Conservation (phyloP, 2,888 invertebrate genomes). For the Polyploca ridens region DNA sequence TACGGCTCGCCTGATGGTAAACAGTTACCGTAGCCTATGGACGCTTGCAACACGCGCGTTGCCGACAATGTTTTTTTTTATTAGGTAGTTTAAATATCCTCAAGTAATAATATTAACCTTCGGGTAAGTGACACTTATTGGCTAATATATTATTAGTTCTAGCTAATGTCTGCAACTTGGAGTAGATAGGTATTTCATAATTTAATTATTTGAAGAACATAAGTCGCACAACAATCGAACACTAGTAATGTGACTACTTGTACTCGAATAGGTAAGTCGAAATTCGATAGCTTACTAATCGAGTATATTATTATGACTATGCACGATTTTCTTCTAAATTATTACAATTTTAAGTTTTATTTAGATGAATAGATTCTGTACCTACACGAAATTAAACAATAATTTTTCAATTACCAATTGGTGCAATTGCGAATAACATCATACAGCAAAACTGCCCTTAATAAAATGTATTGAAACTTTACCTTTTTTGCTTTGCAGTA, state of each 20-base stretch:
- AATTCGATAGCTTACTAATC: not conserved
- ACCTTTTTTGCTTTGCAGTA: too few relatives aligned
- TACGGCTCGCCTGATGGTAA: too few relatives aligned
- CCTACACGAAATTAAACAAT: too few relatives aligned
- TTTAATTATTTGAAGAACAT: not conserved
- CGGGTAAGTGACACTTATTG: slow-evolving; percentile 16
- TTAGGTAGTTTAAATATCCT: not conserved
- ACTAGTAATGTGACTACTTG: not conserved
- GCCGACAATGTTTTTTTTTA: not conserved
- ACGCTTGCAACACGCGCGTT: too few relatives aligned
- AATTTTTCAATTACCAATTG: too few relatives aligned
- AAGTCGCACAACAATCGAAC: not conserved
- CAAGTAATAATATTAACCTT: not conserved
- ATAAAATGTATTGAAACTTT: not conserved
- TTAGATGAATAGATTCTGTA: too few relatives aligned
- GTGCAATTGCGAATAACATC: too few relatives aligned
- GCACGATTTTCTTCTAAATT: too few relatives aligned
- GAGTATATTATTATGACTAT: too few relatives aligned
- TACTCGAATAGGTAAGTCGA: not conserved
- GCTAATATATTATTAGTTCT: slow-evolving; percentile 22
- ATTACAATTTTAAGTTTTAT: too few relatives aligned
- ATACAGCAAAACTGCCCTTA: too few relatives aligned
- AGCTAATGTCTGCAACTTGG: slow-evolving; percentile 19
- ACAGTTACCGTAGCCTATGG: too few relatives aligned
- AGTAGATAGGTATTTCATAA: slow-evolving; percentile 12